These are phyloP conservation scores for Caiman crocodilus DNA, from an alignment of 2,797 vertebrate genomes.

Conservation along the genomic window DNA sequence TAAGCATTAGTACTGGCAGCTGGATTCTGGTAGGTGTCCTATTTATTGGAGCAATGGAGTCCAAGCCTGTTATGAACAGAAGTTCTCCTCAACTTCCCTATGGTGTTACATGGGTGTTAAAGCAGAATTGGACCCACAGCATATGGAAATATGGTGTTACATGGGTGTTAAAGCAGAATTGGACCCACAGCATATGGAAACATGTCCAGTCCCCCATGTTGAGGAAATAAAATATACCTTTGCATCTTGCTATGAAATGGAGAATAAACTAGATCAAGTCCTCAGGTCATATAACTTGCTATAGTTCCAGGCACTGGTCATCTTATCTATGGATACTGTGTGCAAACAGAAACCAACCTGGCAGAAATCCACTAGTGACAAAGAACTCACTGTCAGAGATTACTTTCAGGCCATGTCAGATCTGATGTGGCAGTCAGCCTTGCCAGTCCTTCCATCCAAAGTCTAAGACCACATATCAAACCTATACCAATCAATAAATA, in stretches of 20 bases:
- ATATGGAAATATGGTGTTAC: neutral
- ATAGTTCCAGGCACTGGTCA: too few species aligned
- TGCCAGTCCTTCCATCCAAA: neutral
- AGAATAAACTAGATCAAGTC: neutral
- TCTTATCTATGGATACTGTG: neutral
- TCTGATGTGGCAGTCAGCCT: neutral
- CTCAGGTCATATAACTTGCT: neutral
- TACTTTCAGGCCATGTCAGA: neutral
- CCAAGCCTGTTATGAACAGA: neutral
- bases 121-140: neutral
- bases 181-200: neutral
- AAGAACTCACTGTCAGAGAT: neutral
- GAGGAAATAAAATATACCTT: conserved; percentile 14
- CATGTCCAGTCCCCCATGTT: neutral
- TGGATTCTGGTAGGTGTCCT: neutral
- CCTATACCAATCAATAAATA: neutral
- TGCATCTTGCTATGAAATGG: accelerated
- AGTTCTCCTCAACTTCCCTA: neutral
- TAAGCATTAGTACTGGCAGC: neutral
- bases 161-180: neutral
- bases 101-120: neutral
- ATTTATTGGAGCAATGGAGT: neutral
- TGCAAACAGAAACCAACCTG: neutral
- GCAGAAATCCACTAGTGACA: neutral
- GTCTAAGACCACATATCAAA: neutral